Conservation (phyloP, 2,888 invertebrate species). For the Tanypteryx hageni region DNA sequence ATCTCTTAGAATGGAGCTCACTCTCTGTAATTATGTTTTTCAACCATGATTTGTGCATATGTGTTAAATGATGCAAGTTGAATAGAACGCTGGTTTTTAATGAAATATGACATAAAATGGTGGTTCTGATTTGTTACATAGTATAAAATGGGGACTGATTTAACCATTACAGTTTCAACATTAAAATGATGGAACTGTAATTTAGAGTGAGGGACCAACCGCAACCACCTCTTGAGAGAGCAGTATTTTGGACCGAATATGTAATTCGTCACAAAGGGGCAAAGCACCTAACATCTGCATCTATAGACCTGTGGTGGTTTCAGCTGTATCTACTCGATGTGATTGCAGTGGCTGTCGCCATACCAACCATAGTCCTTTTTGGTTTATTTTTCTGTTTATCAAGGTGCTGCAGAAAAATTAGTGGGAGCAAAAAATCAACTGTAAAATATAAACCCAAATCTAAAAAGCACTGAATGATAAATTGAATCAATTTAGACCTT, state of each 20-base stretch:
- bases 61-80: too few relatives aligned
- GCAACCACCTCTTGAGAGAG: constrained; percentile 30
- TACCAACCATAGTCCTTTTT: constrained; percentile 10
- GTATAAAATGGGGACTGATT: not conserved
- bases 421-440: not conserved
- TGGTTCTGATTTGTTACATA: too few relatives aligned
- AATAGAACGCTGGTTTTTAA: too few relatives aligned
- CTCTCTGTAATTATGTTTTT: too few relatives aligned
- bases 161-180: not conserved
- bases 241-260: constrained; percentile 52
- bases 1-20: too few relatives aligned
- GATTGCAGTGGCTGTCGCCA: not conserved
- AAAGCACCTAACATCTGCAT: not conserved
- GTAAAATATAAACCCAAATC: not conserved
- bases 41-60: too few relatives aligned
- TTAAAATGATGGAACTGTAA: constrained; percentile 70
- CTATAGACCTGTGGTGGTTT: constrained; percentile 46
- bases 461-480: constrained; percentile 12
- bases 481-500: not conserved
- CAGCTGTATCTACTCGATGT: constrained; percentile 49
- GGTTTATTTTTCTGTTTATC: not conserved
- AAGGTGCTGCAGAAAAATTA: constrained; percentile 35
- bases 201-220: constrained; percentile 69
- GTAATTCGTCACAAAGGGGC: constrained; percentile 48
- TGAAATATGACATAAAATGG: too few relatives aligned